Conservation (phyloP, 2,113 vertebrate species). For the Chaetura pelagica region DNA sequence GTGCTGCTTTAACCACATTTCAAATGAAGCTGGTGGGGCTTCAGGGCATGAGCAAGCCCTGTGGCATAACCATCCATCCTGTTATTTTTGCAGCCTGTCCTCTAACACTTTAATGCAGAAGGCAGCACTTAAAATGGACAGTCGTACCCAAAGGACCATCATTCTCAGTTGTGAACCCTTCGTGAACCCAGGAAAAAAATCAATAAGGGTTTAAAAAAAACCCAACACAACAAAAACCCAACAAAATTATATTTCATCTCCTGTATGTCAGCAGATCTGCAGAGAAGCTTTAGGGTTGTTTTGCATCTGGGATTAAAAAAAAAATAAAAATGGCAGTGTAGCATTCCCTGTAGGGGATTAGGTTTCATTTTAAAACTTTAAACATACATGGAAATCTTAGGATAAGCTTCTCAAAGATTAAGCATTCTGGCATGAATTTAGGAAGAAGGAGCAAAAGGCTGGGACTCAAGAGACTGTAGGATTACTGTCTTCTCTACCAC, state of each 20-base stretch:
- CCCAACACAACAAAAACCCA: background rate
- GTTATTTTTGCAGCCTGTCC: background rate
- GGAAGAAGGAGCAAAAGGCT: background rate
- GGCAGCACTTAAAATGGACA: background rate
- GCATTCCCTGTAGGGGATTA: background rate
- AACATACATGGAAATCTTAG: conserved; percentile 15
- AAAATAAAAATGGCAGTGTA: background rate
- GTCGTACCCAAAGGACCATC: background rate
- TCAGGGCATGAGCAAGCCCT: background rate
- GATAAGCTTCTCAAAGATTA: background rate
- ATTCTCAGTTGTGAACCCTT: background rate
- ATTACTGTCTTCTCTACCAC: background rate
- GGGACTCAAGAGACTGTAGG: background rate
- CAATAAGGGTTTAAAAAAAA: background rate
- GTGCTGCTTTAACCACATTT: background rate
- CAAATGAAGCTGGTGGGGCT: background rate
- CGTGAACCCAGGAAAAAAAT: background rate
- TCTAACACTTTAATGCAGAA: background rate
- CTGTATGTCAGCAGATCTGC: background rate
- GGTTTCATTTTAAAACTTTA: background rate
- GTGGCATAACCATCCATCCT: background rate
- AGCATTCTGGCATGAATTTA: background rate
- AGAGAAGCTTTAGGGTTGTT: background rate
- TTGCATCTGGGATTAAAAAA: background rate
- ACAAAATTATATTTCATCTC: background rate